Percentiles rank a stretch among this genome's conserved stretches.
Evolutionary conservation across 2,113 vertebrate species (phyloP).

Genomic region (Vulpes ferrilata): DNA sequence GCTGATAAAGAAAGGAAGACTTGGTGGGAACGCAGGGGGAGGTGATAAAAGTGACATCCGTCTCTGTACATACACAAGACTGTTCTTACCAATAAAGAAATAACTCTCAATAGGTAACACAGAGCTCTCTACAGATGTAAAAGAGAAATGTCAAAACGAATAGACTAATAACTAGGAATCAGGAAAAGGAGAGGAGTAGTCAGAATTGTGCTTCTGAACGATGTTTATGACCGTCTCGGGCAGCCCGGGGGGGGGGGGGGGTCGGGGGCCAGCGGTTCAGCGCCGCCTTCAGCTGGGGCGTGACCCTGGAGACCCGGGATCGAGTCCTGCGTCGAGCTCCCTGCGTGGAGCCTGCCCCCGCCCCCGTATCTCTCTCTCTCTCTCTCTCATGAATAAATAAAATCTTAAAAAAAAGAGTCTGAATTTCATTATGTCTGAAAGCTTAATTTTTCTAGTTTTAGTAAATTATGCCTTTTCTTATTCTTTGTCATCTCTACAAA

Average conservation of each 20-base stretch:
- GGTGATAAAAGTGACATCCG: background rate
- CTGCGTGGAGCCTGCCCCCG: too few species aligned
- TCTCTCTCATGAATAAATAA: too few species aligned
- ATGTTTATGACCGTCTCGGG: background rate
- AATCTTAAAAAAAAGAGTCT: too few species aligned
- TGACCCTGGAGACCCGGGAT: too few species aligned
- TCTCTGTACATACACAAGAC: background rate
- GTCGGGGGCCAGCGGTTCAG: too few species aligned
- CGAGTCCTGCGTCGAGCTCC: too few species aligned
- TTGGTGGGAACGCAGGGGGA: background rate
- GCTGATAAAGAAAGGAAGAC: background rate
- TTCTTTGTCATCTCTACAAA: background rate
- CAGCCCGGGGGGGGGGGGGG: too few species aligned
- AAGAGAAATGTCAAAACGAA: background rate
- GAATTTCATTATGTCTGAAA: background rate
- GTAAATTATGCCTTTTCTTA: background rate
- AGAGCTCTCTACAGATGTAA: background rate
- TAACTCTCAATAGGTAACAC: background rate
- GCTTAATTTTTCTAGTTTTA: slow-evolving; percentile 26
- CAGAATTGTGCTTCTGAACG: background rate
- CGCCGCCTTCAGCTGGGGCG: too few species aligned
- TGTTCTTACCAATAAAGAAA: background rate
- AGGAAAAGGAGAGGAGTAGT: background rate
- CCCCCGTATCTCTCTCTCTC: too few species aligned
- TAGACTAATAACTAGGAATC: background rate